phyloP scores from a whole-genome alignment of 2,888 invertebrate genomes.

The Digitonthophagus gazella region DNA sequence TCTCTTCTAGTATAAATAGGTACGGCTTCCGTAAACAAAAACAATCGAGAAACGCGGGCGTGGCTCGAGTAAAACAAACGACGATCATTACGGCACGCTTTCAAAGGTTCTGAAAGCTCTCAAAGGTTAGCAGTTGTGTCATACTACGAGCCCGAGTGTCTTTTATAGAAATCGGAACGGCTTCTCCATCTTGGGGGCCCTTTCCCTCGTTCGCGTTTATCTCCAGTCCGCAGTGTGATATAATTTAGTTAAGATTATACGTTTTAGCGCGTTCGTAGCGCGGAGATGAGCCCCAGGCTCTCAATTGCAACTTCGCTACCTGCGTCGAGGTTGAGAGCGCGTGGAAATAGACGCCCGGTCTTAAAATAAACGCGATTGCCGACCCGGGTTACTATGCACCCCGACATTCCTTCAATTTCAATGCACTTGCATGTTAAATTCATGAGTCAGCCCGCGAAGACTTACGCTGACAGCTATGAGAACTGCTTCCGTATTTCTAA shows the following conservation, averaged over 20 bases:
- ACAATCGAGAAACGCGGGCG: neutral
- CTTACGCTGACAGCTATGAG: neutral
- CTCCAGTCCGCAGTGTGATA: neutral
- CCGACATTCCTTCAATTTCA: neutral
- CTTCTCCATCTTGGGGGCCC: too few relatives aligned
- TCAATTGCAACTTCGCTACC: neutral
- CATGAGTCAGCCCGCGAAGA: neutral
- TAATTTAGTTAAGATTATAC: neutral
- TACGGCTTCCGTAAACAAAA: neutral
- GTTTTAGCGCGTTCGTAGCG: neutral
- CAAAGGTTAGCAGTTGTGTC: neutral
- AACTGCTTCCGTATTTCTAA: neutral
- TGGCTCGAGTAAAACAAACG: neutral
- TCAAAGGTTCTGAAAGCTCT: neutral
- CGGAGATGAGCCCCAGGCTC: neutral
- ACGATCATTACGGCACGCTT: neutral
- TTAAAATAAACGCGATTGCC: neutral
- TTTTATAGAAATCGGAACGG: too few relatives aligned
- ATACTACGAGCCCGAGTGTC: neutral
- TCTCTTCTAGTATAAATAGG: neutral
- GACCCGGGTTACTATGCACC: neutral
- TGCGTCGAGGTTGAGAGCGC: neutral
- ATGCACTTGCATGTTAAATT: neutral
- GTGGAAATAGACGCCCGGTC: neutral
- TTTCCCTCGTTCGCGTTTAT: neutral